Percentiles rank a stretch among this genome's conserved stretches.
These are phyloP conservation scores for Drosophila demipolita DNA, from an alignment of 2,888 invertebrate genomes.

Conservation along the genomic window DNA sequence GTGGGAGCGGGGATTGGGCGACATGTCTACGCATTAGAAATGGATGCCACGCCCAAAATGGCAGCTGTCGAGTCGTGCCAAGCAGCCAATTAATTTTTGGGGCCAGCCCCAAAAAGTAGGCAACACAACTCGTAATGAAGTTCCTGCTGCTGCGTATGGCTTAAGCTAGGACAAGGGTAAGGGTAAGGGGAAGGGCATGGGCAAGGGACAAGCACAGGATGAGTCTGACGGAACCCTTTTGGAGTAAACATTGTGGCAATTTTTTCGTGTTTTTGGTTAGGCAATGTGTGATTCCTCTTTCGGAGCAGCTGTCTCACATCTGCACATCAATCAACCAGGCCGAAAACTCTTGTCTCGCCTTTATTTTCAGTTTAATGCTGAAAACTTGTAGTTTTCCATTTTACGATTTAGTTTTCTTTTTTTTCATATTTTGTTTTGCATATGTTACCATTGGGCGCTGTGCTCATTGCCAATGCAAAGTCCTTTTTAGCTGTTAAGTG, in stretches of 20 bases:
- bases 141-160: slow-evolving; percentile 33
- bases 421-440: slow-evolving; percentile 50
- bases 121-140: slow-evolving; percentile 54
- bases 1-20: slow-evolving; percentile 17
- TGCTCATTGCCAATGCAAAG: slow-evolving; percentile 75
- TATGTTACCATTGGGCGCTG: slow-evolving; percentile 35
- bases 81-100: slow-evolving; percentile 75
- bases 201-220: neutral
- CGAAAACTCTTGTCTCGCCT: slow-evolving; percentile 20
- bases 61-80: slow-evolving; percentile 67
- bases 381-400: slow-evolving; percentile 39
- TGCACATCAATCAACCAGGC: slow-evolving; percentile 70
- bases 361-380: slow-evolving; percentile 3
- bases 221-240: slow-evolving; percentile 62
- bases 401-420: slow-evolving; percentile 20
- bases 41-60: slow-evolving; percentile 62
- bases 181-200: neutral
- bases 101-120: slow-evolving; percentile 41
- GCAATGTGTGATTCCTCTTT: slow-evolving; percentile 3
- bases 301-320: slow-evolving; percentile 44
- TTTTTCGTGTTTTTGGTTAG: slow-evolving; percentile 58
- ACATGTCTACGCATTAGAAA: slow-evolving; percentile 67
- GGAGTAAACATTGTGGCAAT: slow-evolving; percentile 61
- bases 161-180: slow-evolving; percentile 16
- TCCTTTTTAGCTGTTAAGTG: slow-evolving; percentile 77